phyloP scores from a whole-genome alignment of 2,888 invertebrate species.

The Chorisops tibialis region DNA sequence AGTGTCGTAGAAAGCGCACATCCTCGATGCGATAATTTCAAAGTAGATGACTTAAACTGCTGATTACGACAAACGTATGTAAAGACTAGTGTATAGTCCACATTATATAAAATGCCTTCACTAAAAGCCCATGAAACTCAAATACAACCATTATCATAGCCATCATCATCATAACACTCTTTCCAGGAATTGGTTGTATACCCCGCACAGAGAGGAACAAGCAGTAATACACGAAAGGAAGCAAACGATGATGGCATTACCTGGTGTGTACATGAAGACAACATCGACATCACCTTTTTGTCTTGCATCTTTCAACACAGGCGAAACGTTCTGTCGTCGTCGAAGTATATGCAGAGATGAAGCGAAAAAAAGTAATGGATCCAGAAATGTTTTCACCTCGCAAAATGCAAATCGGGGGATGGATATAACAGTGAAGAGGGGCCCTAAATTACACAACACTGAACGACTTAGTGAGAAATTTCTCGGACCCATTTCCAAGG shows the following conservation, averaged over 20 bases:
- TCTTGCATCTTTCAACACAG: background rate
- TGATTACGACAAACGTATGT: no score
- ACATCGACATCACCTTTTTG: slow-evolving; percentile 14
- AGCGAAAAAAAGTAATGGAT: slow-evolving; percentile 10
- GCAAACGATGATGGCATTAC: slow-evolving; percentile 13
- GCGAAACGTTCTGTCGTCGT: background rate
- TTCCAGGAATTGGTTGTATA: background rate
- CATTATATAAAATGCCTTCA: slow-evolving; percentile 23
- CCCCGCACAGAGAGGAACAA: background rate
- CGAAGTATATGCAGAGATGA: background rate
- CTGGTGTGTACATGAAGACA: slow-evolving; percentile 6
- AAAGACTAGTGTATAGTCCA: background rate
- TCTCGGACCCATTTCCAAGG: background rate
- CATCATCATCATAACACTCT: slow-evolving; percentile 25
- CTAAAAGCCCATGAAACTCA: slow-evolving; percentile 34
- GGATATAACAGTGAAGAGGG: slow-evolving; percentile 5
- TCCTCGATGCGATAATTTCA: slow-evolving; percentile 12
- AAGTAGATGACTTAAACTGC: background rate
- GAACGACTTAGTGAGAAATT: slow-evolving; percentile 1
- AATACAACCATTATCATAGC: slow-evolving; percentile 32
- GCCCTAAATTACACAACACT: slow-evolving; percentile 24
- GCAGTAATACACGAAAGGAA: slow-evolving; percentile 22
- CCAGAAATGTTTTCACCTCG: slow-evolving; percentile 24
- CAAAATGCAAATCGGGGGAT: slow-evolving; percentile 21
- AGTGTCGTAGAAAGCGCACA: background rate